Base-by-base conservation (phyloP, 1,140 invertebrate genomes). In the Drosophila cardini region DNA sequence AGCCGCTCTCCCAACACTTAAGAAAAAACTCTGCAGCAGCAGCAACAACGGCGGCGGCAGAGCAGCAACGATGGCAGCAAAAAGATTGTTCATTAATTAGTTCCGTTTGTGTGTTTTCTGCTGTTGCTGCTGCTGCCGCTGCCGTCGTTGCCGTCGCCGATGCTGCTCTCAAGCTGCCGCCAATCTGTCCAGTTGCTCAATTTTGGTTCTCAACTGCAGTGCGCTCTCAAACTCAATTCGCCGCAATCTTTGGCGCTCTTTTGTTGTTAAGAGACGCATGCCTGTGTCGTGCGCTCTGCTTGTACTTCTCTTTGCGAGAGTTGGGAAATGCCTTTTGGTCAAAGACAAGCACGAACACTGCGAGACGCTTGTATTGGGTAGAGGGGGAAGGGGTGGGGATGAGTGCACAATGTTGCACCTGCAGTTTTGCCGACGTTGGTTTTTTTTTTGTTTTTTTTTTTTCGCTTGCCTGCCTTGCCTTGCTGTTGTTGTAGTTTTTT, bases 1-100 rank as follows among this genome's bases (percentile, higher is more conserved):
- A 30, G 21, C 48, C 36, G 18, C 36, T 26, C 63, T 58, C 65
- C 11, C 55, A 46, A 15, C 16, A 62, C 58, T 32, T 56, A 74
- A 63, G 58, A 43, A 74, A 69, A 74, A 57, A 74, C n/a, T 36
- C 36, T 1, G 16, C 32, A 60, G 56, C 43, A 9, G 11, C 40
- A 5, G 21, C 21, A 26, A 26, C 21, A 26, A 26, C 21, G 21
- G 2, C 21, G 0, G 34, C 34, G 50, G 52, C 48, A 11, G 11
- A 13, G 18, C 38, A 61, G 74, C 64, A 48, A 67, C 76, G 65
- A 60, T 72, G 69, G 75, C 77, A 65, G 68, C 67, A 64, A 74
- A 87, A 82, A 87, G 82, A 86, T 86, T 85, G 76, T 86, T 76
- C 79, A 87, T 86, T 86, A 86, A 86, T 86, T 86, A 86, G 82